phyloP scores from a whole-genome alignment of 1,140 invertebrate genomes.

The Alviniconcha marisindica region DNA sequence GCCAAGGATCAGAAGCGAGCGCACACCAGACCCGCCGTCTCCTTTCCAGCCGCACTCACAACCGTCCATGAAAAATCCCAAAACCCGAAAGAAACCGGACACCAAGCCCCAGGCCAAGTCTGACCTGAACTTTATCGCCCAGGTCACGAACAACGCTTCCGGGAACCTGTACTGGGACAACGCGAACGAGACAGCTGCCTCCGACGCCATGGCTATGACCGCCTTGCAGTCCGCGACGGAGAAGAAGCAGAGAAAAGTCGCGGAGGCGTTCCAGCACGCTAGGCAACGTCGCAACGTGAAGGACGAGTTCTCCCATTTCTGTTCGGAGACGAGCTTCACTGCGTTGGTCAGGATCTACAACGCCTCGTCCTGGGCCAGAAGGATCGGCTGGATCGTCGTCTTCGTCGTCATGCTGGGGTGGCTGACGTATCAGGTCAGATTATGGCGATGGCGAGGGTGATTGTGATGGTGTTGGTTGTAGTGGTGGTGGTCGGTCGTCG shows the following conservation, averaged over 20 bases:
- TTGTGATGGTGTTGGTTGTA: not conserved
- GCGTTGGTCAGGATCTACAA: slow-evolving; percentile 63
- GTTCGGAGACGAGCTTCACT: slow-evolving; percentile 66
- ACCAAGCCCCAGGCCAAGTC: not conserved
- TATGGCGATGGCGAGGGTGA: not conserved
- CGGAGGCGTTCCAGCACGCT: not conserved
- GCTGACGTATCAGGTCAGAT: slow-evolving; percentile 49
- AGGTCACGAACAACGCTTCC: not conserved
- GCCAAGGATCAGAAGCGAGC: no score
- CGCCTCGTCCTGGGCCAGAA: slow-evolving; percentile 51
- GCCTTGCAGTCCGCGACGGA: not conserved
- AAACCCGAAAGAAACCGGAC: not conserved
- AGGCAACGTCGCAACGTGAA: not conserved
- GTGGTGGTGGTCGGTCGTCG: not conserved
- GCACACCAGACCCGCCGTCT: not conserved
- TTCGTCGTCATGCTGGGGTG: slow-evolving; percentile 55
- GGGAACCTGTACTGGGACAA: not conserved
- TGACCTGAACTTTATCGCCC: not conserved
- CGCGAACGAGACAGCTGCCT: not conserved
- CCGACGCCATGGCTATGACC: not conserved
- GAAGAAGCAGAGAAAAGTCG: no score
- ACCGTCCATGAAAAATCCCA: not conserved
- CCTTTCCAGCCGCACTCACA: not conserved
- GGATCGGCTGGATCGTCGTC: slow-evolving; percentile 54
- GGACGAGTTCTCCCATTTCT: slow-evolving; percentile 51